Percentiles rank a stretch among this genome's conserved stretches.
Evolutionary conservation across 2,113 vertebrate species (phyloP).

Genomic region (Hypomesus transpacificus): DNA sequence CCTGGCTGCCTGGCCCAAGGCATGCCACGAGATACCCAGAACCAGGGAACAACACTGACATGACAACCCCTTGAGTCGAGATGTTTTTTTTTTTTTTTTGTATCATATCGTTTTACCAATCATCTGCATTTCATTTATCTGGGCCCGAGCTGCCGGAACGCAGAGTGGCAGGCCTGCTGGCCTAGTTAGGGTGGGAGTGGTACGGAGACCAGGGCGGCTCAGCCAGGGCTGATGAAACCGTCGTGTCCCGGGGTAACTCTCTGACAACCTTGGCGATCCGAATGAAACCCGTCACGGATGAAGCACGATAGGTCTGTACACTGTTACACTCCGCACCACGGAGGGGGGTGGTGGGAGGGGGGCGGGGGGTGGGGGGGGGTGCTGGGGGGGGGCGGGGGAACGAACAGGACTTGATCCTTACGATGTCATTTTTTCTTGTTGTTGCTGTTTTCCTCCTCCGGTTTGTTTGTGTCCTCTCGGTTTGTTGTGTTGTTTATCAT

Average conservation of each 20-base stretch:
- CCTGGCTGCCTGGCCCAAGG: conserved; percentile 50
- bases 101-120: conserved; percentile 72
- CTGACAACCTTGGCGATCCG: conserved; percentile 56
- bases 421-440: conserved; percentile 59
- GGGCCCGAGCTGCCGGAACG: conserved; percentile 44
- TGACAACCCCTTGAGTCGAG: conserved; percentile 66
- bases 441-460: conserved; percentile 38
- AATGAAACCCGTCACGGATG: conserved; percentile 49
- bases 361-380: neutral
- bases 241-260: conserved; percentile 45
- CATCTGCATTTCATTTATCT: conserved; percentile 71
- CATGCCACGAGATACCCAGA: conserved; percentile 47
- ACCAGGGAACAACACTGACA: conserved; percentile 54
- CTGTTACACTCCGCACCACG: conserved; percentile 59
- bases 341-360: conserved; percentile 15
- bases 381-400: conserved; percentile 24
- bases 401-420: conserved; percentile 63
- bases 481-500: conserved; percentile 50
- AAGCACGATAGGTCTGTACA: conserved; percentile 47
- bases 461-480: neutral
- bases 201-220: conserved; percentile 26
- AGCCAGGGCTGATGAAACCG: conserved; percentile 65
- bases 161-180: conserved; percentile 68
- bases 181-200: conserved; percentile 65
- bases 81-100: conserved; percentile 42